Evolutionary conservation across 2,888 invertebrate species (phyloP), one percentile per base, ranked within the genome.

Genomic region (Clanis bilineata): DNA sequence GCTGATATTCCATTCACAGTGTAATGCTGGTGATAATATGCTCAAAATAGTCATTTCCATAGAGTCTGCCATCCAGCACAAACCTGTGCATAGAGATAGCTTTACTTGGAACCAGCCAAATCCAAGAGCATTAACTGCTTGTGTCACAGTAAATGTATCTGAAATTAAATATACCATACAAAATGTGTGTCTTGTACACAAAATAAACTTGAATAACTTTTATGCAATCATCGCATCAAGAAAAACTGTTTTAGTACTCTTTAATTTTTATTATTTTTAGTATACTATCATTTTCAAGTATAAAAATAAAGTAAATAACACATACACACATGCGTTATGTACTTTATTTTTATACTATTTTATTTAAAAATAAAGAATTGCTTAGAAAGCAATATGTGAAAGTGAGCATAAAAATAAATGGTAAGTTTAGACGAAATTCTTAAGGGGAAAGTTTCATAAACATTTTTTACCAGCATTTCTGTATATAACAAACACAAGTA

Each of bases 41-140:
- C 98, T 97, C 39, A 98, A 90, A 74, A 99, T 98, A 78, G 98
- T 98, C 97, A 98, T 98, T 90, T 98, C 98, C 98, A 98, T 98
- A 59, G 98, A 98, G 85, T 98, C 98, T 0, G 98, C 98, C 98
- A 98, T 98, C 98, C 97, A 97, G 80, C 97, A 97, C 0, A 97
- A 90, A 0, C 97, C 97, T 18, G 97, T 97, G 76, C 96, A 96
- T 18, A 97, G 89, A 0, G 97, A 97, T 51, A 97, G 82, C 81
- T 97, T 97, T 0, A 97, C 96, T 94, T 97, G 97, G 81, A 97
- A 97, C 94, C 96, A 96, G 38, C 97, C 97, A 85, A 97, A 97
- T 1, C 97, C 97, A 47, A 97, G 92, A 0, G 96, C 95, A 87
- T 97, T 97, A 21, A 97, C 96, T 39, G 97, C 97, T 88, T 97